Evolutionary conservation across 2,888 invertebrate species (phyloP).

Genomic region (Dysmachus trigonus): DNA sequence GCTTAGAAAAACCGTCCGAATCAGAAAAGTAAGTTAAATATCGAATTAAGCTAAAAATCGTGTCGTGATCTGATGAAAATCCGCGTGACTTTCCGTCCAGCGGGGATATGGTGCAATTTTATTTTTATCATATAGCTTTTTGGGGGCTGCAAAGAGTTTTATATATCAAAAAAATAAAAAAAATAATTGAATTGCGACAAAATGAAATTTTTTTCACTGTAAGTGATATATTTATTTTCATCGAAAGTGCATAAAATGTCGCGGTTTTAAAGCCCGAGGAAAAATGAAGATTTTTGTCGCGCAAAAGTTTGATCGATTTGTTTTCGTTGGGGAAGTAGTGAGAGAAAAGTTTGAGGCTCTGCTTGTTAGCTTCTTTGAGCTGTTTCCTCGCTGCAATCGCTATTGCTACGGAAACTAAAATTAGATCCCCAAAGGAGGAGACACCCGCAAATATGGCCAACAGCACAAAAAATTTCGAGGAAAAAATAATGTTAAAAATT

Average conservation of each 20-base stretch:
- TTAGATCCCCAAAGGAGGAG: constrained; percentile 33
- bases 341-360: not conserved
- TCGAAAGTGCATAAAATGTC: not conserved
- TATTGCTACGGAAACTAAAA: constrained; percentile 34
- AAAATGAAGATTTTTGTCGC: constrained; percentile 32
- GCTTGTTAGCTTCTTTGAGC: not conserved
- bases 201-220: not conserved
- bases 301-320: constrained; percentile 50
- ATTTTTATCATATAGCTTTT: not conserved
- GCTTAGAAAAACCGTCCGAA: not conserved
- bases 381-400: constrained; percentile 30
- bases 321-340: constrained; percentile 43
- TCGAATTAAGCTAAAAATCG: not conserved
- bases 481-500: constrained; percentile 15
- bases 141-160: not conserved
- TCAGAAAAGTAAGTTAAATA: constrained; percentile 3
- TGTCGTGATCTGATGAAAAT: not conserved
- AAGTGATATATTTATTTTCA: not conserved
- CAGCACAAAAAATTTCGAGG: not conserved
- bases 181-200: not conserved
- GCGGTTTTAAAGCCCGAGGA: not conserved
- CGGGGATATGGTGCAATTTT: not conserved
- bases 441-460: constrained; percentile 38
- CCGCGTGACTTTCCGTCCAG: not conserved
- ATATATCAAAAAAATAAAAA: not conserved